Percentiles rank a stretch among this genome's conserved stretches.
phyloP scores from a whole-genome alignment of 1,140 invertebrate genomes.

The Drosophila prosaltans region DNA sequence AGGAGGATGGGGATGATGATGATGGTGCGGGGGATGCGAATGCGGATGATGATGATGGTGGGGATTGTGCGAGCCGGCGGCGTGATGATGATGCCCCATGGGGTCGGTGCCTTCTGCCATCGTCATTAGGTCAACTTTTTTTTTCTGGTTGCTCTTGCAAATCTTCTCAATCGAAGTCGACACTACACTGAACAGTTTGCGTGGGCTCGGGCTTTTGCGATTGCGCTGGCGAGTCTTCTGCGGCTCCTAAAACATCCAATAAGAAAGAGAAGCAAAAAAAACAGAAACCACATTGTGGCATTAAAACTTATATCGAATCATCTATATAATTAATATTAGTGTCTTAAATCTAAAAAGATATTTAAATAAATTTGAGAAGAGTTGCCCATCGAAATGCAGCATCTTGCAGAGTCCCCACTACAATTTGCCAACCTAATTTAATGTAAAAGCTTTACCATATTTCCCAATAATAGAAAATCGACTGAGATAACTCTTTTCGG shows the following conservation, averaged over 20 bases:
- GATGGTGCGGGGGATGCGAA: conserved; percentile 42
- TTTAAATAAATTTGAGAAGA: no score
- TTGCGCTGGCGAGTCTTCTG: conserved; percentile 28
- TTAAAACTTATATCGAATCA: no score
- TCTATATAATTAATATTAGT: no score
- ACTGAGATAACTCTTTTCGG: no score
- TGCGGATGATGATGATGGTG: conserved; percentile 49
- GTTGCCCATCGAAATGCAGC: no score
- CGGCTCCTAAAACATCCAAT: conserved; percentile 35
- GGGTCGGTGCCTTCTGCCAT: conserved; percentile 83
- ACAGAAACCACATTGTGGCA: no score
- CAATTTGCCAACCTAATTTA: no score
- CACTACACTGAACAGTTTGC: conserved; percentile 35
- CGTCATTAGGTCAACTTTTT: conserved; percentile 83
- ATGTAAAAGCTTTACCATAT: no score
- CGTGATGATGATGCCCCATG: conserved; percentile 82
- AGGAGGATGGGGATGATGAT: conserved; percentile 64
- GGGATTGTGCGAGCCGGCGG: conserved; percentile 73
- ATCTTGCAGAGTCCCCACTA: no score
- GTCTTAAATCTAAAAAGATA: no score
- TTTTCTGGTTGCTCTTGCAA: conserved; percentile 6
- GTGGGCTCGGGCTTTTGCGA: conserved; percentile 52
- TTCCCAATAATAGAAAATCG: no score
- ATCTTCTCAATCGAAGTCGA: conserved; percentile 20
- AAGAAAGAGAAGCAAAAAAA: not conserved